These are phyloP conservation scores for Mellivora capensis DNA, from an alignment of 2,113 vertebrate species.

Conservation along the genomic window DNA sequence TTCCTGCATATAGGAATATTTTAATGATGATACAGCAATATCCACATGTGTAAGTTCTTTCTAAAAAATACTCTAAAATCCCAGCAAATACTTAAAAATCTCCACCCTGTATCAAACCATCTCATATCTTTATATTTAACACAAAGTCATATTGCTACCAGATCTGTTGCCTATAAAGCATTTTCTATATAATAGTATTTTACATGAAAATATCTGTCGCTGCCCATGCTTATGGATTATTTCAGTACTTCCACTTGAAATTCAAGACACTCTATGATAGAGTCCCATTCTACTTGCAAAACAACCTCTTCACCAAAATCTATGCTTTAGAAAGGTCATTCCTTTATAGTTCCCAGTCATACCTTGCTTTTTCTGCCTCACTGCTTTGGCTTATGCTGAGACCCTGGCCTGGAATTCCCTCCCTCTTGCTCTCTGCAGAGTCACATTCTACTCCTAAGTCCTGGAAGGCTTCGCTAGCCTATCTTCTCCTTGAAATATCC, in stretches of 20 bases:
- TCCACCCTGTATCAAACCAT: neutral
- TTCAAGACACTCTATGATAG: neutral
- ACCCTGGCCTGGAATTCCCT: neutral
- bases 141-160: neutral
- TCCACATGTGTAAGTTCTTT: neutral
- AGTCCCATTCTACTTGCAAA: neutral
- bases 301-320: neutral
- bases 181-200: neutral
- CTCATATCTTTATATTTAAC: neutral
- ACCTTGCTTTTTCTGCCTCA: neutral
- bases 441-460: neutral
- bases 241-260: neutral
- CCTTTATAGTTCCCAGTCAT: neutral
- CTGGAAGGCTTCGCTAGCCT: neutral
- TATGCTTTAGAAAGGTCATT: neutral
- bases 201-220: neutral
- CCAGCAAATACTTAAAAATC: neutral
- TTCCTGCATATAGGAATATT: neutral
- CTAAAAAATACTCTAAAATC: conserved; percentile 47
- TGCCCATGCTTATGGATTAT: neutral
- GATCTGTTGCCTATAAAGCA: neutral
- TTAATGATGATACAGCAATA: neutral
- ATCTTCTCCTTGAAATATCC: neutral
- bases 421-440: neutral
- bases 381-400: neutral